A percentile compares a stretch with the other conserved stretches of the same genome.
phyloP scores from a whole-genome alignment of 2,888 invertebrate species.

The Macrophya alboannulata region DNA sequence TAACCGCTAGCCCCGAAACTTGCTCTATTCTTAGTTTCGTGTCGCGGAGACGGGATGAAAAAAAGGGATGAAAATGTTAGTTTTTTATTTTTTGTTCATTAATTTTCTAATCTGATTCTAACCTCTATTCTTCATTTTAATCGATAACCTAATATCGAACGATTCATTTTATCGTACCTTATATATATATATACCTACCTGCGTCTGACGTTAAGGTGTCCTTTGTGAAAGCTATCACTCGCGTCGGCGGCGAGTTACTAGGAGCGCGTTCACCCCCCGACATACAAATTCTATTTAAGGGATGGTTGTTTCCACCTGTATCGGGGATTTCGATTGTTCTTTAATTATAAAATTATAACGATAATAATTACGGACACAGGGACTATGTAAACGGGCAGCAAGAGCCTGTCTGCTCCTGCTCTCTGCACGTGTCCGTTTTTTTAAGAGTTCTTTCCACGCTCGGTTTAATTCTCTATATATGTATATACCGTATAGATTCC shows the following conservation, averaged over 20 bases:
- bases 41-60: not conserved
- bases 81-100: not conserved
- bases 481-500: not conserved
- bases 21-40: conserved; percentile 41
- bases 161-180: not conserved
- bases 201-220: not conserved
- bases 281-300: not conserved
- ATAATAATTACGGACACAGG: not conserved
- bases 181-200: not conserved
- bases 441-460: conserved; percentile 4
- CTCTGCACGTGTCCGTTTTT: conserved; percentile 18
- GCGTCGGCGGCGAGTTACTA: not conserved
- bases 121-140: too few species aligned
- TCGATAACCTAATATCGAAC: not conserved
- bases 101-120: not conserved
- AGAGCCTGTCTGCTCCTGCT: not conserved
- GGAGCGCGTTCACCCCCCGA: not conserved
- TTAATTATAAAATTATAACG: not conserved
- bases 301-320: not conserved
- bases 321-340: not conserved
- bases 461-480: conserved; percentile 20
- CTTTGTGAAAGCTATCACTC: not conserved
- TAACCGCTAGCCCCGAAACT: conserved; percentile 29
- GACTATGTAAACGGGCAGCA: too few species aligned
- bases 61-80: not conserved